Base-by-base conservation (phyloP, 2,797 vertebrate genomes). In the Poecile montanus region DNA sequence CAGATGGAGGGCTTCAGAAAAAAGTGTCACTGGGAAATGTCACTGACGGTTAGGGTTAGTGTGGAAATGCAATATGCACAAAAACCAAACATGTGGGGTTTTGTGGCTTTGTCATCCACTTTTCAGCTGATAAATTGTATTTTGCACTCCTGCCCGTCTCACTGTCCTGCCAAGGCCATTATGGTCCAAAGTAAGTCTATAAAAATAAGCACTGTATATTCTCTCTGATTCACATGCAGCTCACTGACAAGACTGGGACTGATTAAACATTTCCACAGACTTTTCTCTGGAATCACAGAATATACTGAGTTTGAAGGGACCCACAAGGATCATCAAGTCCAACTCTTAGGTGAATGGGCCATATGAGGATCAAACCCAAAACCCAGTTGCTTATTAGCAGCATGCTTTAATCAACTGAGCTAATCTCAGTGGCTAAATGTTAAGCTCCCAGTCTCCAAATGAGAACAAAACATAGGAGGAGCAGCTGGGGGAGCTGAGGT, bases 1-100 rank as follows among this genome's bases (percentile, higher is more conserved):
- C 92, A 91, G 84, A 92, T 91, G 92, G 72, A 91, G 54, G 60
- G 25, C 30, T 91, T 25, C 50, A 54, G 89, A 16, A 72, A 50
- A 66, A 90, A 81, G 29, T 14, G 8, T 51, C 67, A 11, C 23
- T 34, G 50, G 36, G 38, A 86, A 80, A 89, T 56, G 51, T 26
- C 38, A 36, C 19, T 65, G 56, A 34, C 44, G 68, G 27, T 11
- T 57, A 45, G 42, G 22, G 65, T 61, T 73, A 77, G 57, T 36
- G 56, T 86, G 34, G 63, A 76, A 91, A 61, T 0, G 0, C 3
- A 10, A n/a, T 53, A 30, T 61, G 53, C 34, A 65, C 22, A 65
- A 38, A 68, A 70, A 54, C 10, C 38, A 79, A 62, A 60, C 48
- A 29, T 2, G 4, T 63, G 14, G 29, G 7, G 16, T 30, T 82